phyloP scores from a whole-genome alignment of 2,888 invertebrate species.

The Drosophila anomelani region DNA sequence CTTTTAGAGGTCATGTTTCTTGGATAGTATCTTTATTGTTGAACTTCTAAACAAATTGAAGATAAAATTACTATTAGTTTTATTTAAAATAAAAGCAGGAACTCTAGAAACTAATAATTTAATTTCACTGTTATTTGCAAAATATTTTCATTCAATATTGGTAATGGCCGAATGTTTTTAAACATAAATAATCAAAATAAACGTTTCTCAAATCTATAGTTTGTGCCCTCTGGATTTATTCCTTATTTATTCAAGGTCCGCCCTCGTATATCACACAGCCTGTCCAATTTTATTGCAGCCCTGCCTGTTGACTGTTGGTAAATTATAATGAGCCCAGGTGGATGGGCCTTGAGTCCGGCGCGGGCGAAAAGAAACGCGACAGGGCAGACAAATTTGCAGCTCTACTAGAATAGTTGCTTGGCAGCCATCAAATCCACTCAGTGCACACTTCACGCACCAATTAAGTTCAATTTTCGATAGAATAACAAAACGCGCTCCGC shows the following conservation, averaged over 20 bases:
- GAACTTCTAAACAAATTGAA: not conserved
- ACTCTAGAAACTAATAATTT: not conserved
- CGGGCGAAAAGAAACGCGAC: not conserved
- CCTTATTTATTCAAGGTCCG: not conserved
- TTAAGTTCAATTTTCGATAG: conserved; percentile 70
- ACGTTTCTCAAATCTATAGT: not conserved
- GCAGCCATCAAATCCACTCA: conserved; percentile 59
- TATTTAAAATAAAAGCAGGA: not conserved
- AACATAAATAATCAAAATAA: too few relatives aligned
- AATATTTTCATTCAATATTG: not conserved
- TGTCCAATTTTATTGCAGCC: conserved; percentile 46
- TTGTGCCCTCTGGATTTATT: not conserved
- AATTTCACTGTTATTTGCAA: not conserved
- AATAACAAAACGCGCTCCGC: conserved; percentile 49
- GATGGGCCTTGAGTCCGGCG: conserved; percentile 1
- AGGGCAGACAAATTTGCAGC: conserved; percentile 34
- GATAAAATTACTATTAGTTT: too few relatives aligned
- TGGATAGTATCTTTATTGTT: not conserved
- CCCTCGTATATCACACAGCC: conserved; percentile 24
- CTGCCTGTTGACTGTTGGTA: conserved; percentile 39
- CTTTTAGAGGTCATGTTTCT: not conserved
- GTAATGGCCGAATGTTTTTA: not conserved
- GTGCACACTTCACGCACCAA: conserved; percentile 76
- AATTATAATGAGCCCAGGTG: conserved; percentile 62
- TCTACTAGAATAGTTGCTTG: conserved; percentile 56